These are phyloP conservation scores for Syritta pipiens DNA, from an alignment of 2,888 invertebrate species.

Conservation along the genomic window DNA sequence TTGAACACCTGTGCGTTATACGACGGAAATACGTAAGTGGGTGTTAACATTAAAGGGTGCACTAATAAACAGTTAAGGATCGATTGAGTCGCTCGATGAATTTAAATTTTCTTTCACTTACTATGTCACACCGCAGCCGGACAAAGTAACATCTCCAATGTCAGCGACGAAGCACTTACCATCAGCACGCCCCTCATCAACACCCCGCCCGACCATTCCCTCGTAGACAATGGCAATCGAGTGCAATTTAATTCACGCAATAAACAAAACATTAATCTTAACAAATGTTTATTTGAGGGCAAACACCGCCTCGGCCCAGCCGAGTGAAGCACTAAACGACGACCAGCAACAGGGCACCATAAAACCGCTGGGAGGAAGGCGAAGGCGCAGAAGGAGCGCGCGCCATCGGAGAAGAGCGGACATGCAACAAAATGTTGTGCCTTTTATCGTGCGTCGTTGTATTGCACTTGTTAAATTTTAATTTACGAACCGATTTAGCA, in stretches of 20 bases:
- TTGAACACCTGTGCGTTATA: constrained; percentile 63
- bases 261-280: constrained; percentile 70
- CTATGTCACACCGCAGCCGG: constrained; percentile 34
- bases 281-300: constrained; percentile 69
- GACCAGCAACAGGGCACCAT: constrained; percentile 57
- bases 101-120: constrained; percentile 43
- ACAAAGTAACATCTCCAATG: background rate
- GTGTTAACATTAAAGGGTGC: constrained; percentile 64
- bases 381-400: constrained; percentile 5
- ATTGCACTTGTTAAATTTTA: constrained; percentile 69
- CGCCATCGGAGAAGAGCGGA: constrained; percentile 54
- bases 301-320: constrained; percentile 62
- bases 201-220: constrained; percentile 39
- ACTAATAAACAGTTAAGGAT: constrained; percentile 68
- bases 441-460: constrained; percentile 69
- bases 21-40: constrained; percentile 64
- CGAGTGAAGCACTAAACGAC: too few species aligned
- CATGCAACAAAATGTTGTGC: constrained; percentile 68
- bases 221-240: constrained; percentile 62
- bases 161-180: constrained; percentile 34
- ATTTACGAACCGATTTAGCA: constrained; percentile 70
- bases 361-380: constrained; percentile 31
- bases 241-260: constrained; percentile 69
- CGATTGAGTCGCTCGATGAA: constrained; percentile 56
- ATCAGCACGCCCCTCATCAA: constrained; percentile 46